Base-by-base conservation (phyloP, 2,797 vertebrate genomes). In the Zenarchopterus dispar region DNA sequence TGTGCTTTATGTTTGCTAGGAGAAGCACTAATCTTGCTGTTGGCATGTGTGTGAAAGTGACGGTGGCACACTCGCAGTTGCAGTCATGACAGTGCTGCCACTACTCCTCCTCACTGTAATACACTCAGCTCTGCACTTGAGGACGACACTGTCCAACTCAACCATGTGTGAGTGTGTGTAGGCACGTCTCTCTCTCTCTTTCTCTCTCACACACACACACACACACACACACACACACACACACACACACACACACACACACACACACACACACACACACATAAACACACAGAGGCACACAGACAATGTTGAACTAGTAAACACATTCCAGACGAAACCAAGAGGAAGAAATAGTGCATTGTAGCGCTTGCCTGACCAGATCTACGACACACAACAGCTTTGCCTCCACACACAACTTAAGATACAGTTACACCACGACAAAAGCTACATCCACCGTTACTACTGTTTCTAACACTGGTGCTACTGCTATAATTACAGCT, bases 311-410 rank as follows among this genome's bases (percentile, higher is more conserved):
- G 28, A 75, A 67, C 67, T 86, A 81, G 88, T 87, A 87, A 89
- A 90, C 79, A 88, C 84, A 88, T 89, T 90, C 86, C 86, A 85
- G 78, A 81, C 70, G 65, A 76, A 78, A 84, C 70, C 84, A 73
- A 84, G 72, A 89, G 76, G 77, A 77, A 87, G 75, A 86, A 55
- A 69, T 46, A 68, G 69, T 55, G 67, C 44, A 24, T 50, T 80
- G 67, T 80, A 63, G 67, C 52, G 51, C 64, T 77, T 4, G 61
- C 52, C 68, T 58, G 69, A 80, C 61, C 64, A 70, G 65, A 78
- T 18, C 56, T 64, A 69, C 72, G 66, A 62, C 15, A 1, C 54
- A 58, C 44, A 70, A 64, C 57, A 59, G 71, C 74, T 56, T 54
- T 31, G 24, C 65, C 66, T 79, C 62, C 58, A 78, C 63, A 58